phyloP scores from a whole-genome alignment of 1,140 invertebrate genomes.

The Maniola jurtina region DNA sequence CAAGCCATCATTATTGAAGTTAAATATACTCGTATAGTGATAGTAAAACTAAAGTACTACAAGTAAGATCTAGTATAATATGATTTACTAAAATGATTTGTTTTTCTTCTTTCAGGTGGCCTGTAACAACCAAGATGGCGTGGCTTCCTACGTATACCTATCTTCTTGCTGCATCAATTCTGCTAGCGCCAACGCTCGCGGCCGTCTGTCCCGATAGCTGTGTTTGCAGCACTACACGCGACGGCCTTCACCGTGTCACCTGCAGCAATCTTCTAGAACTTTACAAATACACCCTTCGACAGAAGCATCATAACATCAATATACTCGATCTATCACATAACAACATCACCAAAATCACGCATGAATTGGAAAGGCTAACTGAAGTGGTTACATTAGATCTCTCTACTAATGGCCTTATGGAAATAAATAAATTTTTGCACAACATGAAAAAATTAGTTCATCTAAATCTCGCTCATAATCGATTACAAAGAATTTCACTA shows the following conservation, averaged over 20 bases:
- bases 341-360: conserved; percentile 77
- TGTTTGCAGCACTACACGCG: conserved; percentile 63
- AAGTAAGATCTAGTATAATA: not conserved
- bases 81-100: conserved; percentile 22
- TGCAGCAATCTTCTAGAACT: conserved; percentile 67
- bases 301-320: conserved; percentile 77
- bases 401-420: conserved; percentile 79
- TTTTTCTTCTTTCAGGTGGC: conserved; percentile 61
- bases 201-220: conserved; percentile 65
- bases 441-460: conserved; percentile 80
- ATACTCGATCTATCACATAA: conserved; percentile 80
- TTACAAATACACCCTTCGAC: conserved; percentile 70
- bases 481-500: conserved; percentile 75
- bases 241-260: conserved; percentile 65
- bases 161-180: conserved; percentile 51
- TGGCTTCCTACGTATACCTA: conserved; percentile 46
- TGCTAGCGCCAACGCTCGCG: conserved; percentile 51
- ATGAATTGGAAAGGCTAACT: conserved; percentile 78
- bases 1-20: not conserved
- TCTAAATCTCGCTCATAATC: conserved; percentile 80
- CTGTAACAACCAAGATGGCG: conserved; percentile 54
- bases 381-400: conserved; percentile 80
- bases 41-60: no score
- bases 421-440: conserved; percentile 78
- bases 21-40: no score